phyloP scores from a whole-genome alignment of 2,113 vertebrate genomes.

The Hypomesus transpacificus region DNA sequence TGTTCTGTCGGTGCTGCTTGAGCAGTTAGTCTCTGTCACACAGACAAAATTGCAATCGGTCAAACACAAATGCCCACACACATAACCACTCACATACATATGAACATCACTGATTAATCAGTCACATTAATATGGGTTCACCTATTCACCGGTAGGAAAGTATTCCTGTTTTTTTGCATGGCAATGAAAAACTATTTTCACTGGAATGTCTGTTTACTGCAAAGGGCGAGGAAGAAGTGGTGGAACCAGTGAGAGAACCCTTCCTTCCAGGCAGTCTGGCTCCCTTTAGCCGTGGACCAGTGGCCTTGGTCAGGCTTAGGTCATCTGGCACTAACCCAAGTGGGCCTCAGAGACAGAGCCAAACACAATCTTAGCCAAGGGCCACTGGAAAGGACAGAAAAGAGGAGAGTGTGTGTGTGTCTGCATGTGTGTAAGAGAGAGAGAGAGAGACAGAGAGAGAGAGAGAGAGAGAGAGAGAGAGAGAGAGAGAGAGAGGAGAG shows the following conservation, averaged over 20 bases:
- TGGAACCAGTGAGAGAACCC: background rate
- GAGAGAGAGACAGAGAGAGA: conserved; percentile 15
- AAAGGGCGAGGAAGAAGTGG: background rate
- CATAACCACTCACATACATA: conserved; percentile 29
- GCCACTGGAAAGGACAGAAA: conserved; percentile 40
- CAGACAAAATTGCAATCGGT: background rate
- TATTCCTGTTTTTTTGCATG: background rate
- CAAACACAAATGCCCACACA: conserved; percentile 21
- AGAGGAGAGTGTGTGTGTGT: conserved; percentile 1
- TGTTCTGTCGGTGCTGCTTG: conserved; percentile 8
- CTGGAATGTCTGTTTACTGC: too few species aligned
- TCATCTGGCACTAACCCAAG: conserved; percentile 58
- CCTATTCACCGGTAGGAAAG: conserved; percentile 41
- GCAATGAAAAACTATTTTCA: too few species aligned
- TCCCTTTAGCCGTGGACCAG: conserved; percentile 48
- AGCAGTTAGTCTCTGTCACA: conserved; percentile 6
- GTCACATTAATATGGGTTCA: conserved; percentile 49
- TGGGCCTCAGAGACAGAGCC: conserved; percentile 39
- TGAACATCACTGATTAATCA: conserved; percentile 33
- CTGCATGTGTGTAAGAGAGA: conserved; percentile 12
- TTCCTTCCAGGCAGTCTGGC: conserved; percentile 32
- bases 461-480: conserved; percentile 12
- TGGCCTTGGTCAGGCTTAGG: conserved; percentile 46
- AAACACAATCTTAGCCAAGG: conserved; percentile 55
- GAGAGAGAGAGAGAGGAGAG: conserved; percentile 9